Percentiles rank a stretch among this genome's conserved stretches.
These are phyloP conservation scores for Triplophysa tibetana DNA, from an alignment of 2,113 vertebrate genomes.

Conservation along the genomic window DNA sequence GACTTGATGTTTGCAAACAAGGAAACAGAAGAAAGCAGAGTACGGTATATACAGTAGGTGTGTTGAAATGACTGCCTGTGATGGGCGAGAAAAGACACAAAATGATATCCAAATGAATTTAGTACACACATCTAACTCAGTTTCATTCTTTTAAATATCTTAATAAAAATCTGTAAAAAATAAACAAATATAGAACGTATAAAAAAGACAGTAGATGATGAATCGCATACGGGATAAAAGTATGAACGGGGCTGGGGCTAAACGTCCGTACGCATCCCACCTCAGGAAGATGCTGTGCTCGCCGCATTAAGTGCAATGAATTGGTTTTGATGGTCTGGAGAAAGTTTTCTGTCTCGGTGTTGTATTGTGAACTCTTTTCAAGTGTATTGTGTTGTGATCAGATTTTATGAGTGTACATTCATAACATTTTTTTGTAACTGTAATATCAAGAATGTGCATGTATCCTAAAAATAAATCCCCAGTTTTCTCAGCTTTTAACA, in stretches of 20 bases:
- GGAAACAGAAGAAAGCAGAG: background rate
- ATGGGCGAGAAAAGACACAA: background rate
- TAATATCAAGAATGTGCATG: background rate
- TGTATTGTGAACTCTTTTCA: background rate
- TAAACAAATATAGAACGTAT: background rate
- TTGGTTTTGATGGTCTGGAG: background rate
- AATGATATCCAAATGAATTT: background rate
- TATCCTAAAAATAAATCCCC: background rate
- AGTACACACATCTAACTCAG: background rate
- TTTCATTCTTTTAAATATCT: constrained; percentile 1
- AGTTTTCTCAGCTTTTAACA: constrained; percentile 3
- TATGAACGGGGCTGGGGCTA: too few species aligned
- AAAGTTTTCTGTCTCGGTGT: background rate
- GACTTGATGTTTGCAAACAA: background rate
- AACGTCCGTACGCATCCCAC: background rate
- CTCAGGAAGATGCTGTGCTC: background rate
- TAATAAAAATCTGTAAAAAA: constrained; percentile 25
- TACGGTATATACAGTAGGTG: background rate
- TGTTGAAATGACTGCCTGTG: background rate
- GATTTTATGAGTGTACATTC: background rate
- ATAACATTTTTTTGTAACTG: too few species aligned
- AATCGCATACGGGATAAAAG: background rate
- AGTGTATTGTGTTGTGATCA: background rate
- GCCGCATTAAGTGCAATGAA: background rate
- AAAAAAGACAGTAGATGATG: constrained; percentile 1